Base-by-base conservation (phyloP, 2,113 vertebrate species). In the Bos indicus region DNA sequence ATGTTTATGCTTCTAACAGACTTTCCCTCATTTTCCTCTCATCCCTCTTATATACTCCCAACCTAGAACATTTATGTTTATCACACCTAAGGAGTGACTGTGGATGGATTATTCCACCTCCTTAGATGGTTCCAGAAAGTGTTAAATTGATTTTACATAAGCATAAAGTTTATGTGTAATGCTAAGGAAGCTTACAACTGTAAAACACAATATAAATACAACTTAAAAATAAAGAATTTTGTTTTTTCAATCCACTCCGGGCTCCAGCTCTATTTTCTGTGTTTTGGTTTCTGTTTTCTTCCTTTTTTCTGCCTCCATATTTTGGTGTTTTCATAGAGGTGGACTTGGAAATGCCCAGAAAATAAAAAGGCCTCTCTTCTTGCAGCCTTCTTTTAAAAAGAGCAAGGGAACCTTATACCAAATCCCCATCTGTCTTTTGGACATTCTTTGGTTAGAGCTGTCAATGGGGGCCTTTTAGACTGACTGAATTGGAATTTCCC, bases 341-440 rank as follows among this genome's bases (percentile, higher is more conserved):
- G 2, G 5, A 57, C 6, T n/a, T 91, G 10, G 23, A 3, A 74
- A 71, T 13, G 51, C 30, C 5, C 28, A 86, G 26, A 40, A 5
- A 36, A 78, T 46, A 2, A 36, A 81, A 60, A 64, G 7, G 0
- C 0, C 2, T 17, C 6, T 46, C 40, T 40, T 62, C 21, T 60
- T 56, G 1, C 1, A 46, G 4, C 1, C 28, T 64, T 78, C 56
- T 90, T 67, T 4, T 26, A 48, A 43, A 48, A 43, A 81, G 60
- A 74, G 23, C 2, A 59, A 60, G 4, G 19, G 33, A 90, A 77
- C 3, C 19, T 17, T 85, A 40, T 28, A 5, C 21, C 82, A 46
- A 56, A 2, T 21, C 0, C 10, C 6, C 21, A 62, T 48, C 7
- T n/a, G 12, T 46, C 28, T 83, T 2, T 30, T 6, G 52, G 0